Evolutionary conservation across 2,113 vertebrate species (phyloP), one percentile per base, ranked within the genome.

Genomic region (Cyprinodon variegatus): DNA sequence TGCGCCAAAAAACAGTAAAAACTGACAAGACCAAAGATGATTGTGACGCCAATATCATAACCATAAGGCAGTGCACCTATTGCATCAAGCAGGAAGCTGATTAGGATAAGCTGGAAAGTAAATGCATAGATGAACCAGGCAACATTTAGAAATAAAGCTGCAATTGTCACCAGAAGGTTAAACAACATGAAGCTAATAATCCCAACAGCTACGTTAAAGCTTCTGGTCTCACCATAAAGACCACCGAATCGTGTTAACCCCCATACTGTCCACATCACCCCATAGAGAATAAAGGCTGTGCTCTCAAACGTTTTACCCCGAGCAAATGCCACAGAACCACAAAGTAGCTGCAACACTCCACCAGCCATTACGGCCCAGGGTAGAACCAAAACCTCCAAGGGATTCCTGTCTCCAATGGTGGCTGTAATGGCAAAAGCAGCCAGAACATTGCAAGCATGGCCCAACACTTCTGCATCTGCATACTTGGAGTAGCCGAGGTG

Each of bases 221-320:
- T 92, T 17, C 95, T 95, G 75, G 85, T 70, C 1, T 91, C 68
- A 22, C 93, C 92, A 0, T 87, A 95, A 70, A 97, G 91, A 38
- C 93, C 94, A 0, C 93, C 85, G 0, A 92, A 97, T 39, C 96
- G 93, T 0, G 94, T 84, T 77, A 96, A 79, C 22, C 96, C 96
- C 96, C 96, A 97, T 62, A 96, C 92, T n/a, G 90, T 79, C 96
- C 96, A 97, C 95, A 96, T 94, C 63, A 95, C 45, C 2, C 95
- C 94, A 8, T 97, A 96, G 41, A 96, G 87, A 45, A 95, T 92
- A 82, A 97, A 97, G 39, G 94, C 93, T 0, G 93, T 95, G 87
- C 96, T 97, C 88, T 97, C 96, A 59, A 97, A 89, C 14, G 96
- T 96, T 91, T 97, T 96, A 59, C 96, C 96, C 13, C 95, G 88